A percentile compares a stretch with the other conserved stretches of the same genome.
Conservation (phyloP, 1,140 invertebrate species). For the Drosophila rhopaloa region DNA sequence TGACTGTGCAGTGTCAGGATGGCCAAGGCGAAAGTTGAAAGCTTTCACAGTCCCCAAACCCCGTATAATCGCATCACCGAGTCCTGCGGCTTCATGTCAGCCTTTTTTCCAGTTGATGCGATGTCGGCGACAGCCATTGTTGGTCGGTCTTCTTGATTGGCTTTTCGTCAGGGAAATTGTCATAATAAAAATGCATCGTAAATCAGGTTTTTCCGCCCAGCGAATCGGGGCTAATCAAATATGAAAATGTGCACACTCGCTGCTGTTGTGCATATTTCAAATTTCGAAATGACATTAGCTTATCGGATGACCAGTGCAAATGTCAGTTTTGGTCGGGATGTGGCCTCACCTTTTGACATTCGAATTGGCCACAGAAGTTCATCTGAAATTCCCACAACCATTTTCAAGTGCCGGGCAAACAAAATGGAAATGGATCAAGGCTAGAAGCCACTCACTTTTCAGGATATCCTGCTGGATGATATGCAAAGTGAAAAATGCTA, state of each 20-base stretch:
- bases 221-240: conserved; percentile 34
- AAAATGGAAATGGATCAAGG: conserved; percentile 39
- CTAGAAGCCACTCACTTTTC: conserved; percentile 25
- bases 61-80: conserved; percentile 67
- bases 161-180: conserved; percentile 52
- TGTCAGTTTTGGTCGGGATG: conserved; percentile 5
- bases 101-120: conserved; percentile 52
- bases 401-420: conserved; percentile 32
- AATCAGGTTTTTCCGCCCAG: conserved; percentile 13
- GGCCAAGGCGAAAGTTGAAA: conserved; percentile 55
- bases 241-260: conserved; percentile 31
- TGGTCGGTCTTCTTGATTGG: conserved; percentile 55
- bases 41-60: conserved; percentile 13
- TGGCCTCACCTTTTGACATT: conserved; percentile 59
- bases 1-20: conserved; percentile 42
- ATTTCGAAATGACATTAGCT: conserved; percentile 20
- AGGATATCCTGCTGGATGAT: conserved; percentile 27
- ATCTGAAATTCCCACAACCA: conserved; percentile 5
- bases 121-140: conserved; percentile 43
- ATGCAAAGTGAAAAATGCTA: conserved; percentile 37
- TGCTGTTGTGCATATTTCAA: neutral
- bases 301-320: conserved; percentile 15
- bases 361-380: conserved; percentile 13
- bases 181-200: conserved; percentile 60
- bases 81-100: conserved; percentile 52